Conservation (phyloP, 2,888 invertebrate genomes). For the Euplagia quadripunctaria region DNA sequence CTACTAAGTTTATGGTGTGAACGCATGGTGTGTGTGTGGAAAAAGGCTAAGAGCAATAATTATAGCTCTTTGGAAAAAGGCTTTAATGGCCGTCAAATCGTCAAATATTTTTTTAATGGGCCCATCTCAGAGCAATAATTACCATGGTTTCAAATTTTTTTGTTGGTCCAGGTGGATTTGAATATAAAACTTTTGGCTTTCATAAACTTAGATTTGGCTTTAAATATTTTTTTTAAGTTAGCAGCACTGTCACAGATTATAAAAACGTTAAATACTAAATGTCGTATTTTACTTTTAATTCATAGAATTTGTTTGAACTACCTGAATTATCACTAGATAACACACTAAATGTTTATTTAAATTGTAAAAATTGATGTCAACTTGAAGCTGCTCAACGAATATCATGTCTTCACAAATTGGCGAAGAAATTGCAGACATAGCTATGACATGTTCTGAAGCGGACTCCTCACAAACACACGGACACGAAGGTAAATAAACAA, state of each 20-base stretch:
- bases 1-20: no score
- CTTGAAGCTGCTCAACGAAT: conserved; percentile 16
- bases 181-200: no score
- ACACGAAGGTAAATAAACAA: conserved; percentile 80
- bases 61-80: no score
- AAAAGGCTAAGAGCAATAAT: no score
- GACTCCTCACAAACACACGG: conserved; percentile 79
- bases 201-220: no score
- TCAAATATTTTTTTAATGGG: no score
- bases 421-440: conserved; percentile 74
- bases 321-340: neutral
- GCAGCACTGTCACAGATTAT: neutral
- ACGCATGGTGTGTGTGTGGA: no score
- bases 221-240: no score
- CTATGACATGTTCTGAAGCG: conserved; percentile 75
- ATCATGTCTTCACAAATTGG: conserved; percentile 67
- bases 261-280: conserved; percentile 3
- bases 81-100: no score
- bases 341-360: conserved; percentile 13
- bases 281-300: neutral
- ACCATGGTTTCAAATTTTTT: no score
- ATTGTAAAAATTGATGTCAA: conserved; percentile 13
- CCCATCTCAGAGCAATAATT: no score
- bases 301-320: neutral
- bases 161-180: no score